Evolutionary conservation across 2,113 vertebrate genomes (phyloP).

Genomic region (Diphyllodes magnificus): DNA sequence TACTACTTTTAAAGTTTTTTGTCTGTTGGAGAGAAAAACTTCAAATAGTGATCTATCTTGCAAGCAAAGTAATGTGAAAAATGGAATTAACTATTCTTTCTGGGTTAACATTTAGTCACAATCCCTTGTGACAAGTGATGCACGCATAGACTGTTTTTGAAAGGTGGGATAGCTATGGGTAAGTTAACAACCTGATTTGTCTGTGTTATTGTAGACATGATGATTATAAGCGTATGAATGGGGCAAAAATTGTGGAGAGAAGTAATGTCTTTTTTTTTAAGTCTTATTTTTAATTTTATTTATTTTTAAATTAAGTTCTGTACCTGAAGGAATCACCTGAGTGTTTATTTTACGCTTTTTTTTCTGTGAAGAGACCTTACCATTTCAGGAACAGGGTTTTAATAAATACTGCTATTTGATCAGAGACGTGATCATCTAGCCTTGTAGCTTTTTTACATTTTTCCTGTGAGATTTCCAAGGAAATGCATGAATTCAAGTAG

Average conservation of each 20-base stretch:
- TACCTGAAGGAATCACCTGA: not conserved
- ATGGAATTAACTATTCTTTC: not conserved
- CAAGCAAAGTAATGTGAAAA: not conserved
- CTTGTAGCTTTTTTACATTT: not conserved
- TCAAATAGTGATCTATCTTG: not conserved
- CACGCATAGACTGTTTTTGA: not conserved
- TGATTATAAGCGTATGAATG: not conserved
- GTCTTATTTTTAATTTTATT: not conserved
- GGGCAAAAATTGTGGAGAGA: not conserved
- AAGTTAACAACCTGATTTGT: not conserved
- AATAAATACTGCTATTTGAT: not conserved
- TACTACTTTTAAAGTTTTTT: not conserved
- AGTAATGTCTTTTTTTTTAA: not conserved
- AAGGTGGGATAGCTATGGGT: not conserved
- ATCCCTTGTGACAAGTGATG: not conserved
- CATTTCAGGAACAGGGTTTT: not conserved
- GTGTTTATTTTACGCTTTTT: not conserved
- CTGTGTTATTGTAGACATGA: not conserved
- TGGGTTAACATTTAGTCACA: not conserved
- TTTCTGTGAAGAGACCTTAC: not conserved
- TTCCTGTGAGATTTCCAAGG: not conserved
- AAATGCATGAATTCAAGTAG: not conserved
- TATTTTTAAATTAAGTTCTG: not conserved
- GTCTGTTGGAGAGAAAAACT: not conserved
- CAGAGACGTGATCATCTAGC: not conserved